A percentile compares a stretch with the other conserved stretches of the same genome.
Conservation (phyloP, 1,140 invertebrate species). For the Drosophila biarmipes region DNA sequence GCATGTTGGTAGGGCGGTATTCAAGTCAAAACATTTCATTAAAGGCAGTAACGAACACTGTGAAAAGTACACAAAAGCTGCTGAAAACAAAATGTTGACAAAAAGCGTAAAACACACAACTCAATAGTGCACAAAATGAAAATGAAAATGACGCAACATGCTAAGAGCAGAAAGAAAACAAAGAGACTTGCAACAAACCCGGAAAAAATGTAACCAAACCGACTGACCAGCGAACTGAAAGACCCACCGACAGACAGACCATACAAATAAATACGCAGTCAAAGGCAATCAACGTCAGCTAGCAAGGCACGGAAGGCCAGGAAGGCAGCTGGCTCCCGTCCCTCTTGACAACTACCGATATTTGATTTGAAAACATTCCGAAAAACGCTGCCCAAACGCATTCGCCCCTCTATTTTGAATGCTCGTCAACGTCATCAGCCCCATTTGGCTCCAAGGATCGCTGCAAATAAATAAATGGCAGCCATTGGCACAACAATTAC, state of each 20-base stretch:
- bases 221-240: constrained; percentile 27
- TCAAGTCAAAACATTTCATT: constrained; percentile 72
- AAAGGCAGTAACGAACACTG: constrained; percentile 44
- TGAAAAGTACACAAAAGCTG: constrained; percentile 40
- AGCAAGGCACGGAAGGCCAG: constrained; percentile 12
- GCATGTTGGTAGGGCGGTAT: background rate
- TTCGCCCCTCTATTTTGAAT: constrained; percentile 49
- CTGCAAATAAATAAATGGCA: constrained; percentile 59
- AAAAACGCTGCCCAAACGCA: constrained; percentile 60
- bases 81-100: constrained; percentile 69
- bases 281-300: constrained; percentile 72
- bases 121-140: constrained; percentile 69
- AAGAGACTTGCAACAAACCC: constrained; percentile 17
- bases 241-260: constrained; percentile 25
- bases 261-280: constrained; percentile 77
- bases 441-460: constrained; percentile 48
- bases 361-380: constrained; percentile 79
- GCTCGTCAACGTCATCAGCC: constrained; percentile 53
- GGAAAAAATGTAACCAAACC: constrained; percentile 33
- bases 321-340: constrained; percentile 13
- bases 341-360: constrained; percentile 64
- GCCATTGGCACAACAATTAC: constrained; percentile 62
- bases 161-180: constrained; percentile 44
- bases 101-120: constrained; percentile 72
- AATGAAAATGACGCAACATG: constrained; percentile 70